These are phyloP conservation scores for Sebastes itinus DNA, from an alignment of 2,797 vertebrate genomes.

Conservation along the genomic window DNA sequence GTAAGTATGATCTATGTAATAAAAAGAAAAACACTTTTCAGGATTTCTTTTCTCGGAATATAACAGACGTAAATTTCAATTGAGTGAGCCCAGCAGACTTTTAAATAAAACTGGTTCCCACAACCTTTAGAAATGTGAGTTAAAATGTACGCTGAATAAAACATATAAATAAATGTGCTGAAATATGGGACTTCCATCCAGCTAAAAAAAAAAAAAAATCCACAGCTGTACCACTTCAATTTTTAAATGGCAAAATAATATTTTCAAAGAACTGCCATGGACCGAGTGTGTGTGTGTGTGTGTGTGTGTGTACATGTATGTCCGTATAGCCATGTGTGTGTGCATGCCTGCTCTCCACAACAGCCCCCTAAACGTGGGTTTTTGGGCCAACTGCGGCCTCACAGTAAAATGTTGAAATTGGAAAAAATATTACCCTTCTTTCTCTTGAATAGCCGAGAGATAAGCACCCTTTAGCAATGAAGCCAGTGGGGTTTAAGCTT, in stretches of 20 bases:
- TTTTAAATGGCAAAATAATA: conserved; percentile 57
- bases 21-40: conserved; percentile 60
- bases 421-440: conserved; percentile 83
- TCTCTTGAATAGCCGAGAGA: conserved; percentile 80
- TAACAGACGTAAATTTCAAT: conserved; percentile 20
- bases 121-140: conserved; percentile 42
- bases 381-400: conserved; percentile 61
- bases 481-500: conserved; percentile 81
- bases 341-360: conserved; percentile 48
- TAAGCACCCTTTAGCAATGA: conserved; percentile 84
- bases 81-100: conserved; percentile 15
- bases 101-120: conserved; percentile 37
- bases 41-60: conserved; percentile 20
- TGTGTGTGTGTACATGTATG: conserved; percentile 21
- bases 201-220: conserved; percentile 59
- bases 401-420: conserved; percentile 80
- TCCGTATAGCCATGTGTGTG: conserved; percentile 37
- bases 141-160: conserved; percentile 71
- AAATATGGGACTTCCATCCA: conserved; percentile 62
- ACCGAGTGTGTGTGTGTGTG: conserved; percentile 4
- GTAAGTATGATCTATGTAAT: conserved; percentile 54
- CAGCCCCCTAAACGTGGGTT: conserved; percentile 51
- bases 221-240: conserved; percentile 61
- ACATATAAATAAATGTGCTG: conserved; percentile 75
- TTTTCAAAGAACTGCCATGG: conserved; percentile 43